Conservation (phyloP, 2,888 invertebrate genomes). For the Frankliniella intonsa region DNA sequence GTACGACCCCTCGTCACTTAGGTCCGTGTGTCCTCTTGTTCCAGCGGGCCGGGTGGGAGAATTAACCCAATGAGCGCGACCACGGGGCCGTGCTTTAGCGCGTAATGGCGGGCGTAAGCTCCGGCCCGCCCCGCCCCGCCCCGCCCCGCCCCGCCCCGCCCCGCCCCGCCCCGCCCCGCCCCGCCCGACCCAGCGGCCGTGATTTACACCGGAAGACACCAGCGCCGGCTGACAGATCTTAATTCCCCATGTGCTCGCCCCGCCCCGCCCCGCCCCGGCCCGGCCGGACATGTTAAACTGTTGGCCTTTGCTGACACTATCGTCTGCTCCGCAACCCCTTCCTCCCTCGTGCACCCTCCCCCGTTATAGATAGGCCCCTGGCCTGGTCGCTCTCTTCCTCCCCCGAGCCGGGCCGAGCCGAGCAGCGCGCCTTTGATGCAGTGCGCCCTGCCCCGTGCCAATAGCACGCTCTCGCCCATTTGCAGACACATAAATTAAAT, state of each 20-base stretch:
- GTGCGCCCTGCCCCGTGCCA: constrained; percentile 11
- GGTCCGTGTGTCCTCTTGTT: no score
- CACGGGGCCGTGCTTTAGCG: no score
- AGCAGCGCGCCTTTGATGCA: neutral
- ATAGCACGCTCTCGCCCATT: constrained; percentile 20
- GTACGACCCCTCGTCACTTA: no score
- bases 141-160: neutral
- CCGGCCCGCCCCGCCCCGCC: neutral
- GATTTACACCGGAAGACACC: no score
- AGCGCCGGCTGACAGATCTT: neutral
- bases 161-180: neutral
- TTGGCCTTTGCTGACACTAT: neutral
- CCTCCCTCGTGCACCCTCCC: neutral
- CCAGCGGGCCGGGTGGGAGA: no score
- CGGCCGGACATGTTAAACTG: neutral
- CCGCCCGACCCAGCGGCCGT: neutral
- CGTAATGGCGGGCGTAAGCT: no score
- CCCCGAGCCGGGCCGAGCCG: no score
- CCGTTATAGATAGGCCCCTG: no score
- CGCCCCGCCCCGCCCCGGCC: neutral
- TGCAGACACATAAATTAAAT: constrained; percentile 23
- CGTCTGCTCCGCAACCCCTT: neutral
- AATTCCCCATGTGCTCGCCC: neutral
- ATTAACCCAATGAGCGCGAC: no score
- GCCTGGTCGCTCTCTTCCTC: neutral